A percentile compares a stretch with the other conserved stretches of the same genome.
phyloP scores from a whole-genome alignment of 2,888 invertebrate genomes.

The Exocentrus adspersus region DNA sequence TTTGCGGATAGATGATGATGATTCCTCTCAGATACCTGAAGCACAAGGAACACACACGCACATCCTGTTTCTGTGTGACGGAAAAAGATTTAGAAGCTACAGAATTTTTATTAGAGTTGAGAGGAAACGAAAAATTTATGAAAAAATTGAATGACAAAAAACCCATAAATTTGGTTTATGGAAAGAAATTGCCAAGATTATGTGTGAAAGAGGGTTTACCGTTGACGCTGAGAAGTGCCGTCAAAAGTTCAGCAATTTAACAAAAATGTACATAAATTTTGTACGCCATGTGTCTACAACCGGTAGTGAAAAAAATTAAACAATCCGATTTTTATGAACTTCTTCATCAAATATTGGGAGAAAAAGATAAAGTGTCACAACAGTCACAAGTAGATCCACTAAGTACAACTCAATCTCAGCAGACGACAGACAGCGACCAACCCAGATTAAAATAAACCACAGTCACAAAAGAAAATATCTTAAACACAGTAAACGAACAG shows the following conservation, averaged over 20 bases:
- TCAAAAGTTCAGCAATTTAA: constrained; percentile 14
- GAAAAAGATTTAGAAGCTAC: constrained; percentile 3
- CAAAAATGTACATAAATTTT: constrained; percentile 10
- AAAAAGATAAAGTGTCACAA: constrained; percentile 11
- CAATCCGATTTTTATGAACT: constrained; percentile 10
- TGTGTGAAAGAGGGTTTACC: constrained; percentile 3
- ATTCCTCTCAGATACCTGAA: background rate
- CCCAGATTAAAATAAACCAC: too few species aligned
- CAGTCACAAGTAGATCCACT: too few species aligned
- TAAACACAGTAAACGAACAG: background rate
- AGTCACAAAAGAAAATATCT: background rate
- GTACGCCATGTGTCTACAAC: constrained; percentile 10
- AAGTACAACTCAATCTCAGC: too few species aligned
- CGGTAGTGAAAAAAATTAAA: constrained; percentile 11
- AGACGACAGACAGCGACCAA: too few species aligned
- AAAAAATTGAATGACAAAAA: too few species aligned
- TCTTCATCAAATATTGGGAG: constrained; percentile 6
- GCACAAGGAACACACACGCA: too few species aligned
- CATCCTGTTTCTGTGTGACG: too few species aligned
- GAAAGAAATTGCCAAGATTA: background rate
- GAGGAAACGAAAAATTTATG: too few species aligned
- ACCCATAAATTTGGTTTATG: background rate
- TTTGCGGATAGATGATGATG: background rate
- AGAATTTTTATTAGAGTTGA: too few species aligned
- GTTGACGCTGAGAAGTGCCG: constrained; percentile 17